Evolutionary conservation across 2,888 invertebrate genomes (phyloP).

Genomic region (Homarus gammarus): DNA sequence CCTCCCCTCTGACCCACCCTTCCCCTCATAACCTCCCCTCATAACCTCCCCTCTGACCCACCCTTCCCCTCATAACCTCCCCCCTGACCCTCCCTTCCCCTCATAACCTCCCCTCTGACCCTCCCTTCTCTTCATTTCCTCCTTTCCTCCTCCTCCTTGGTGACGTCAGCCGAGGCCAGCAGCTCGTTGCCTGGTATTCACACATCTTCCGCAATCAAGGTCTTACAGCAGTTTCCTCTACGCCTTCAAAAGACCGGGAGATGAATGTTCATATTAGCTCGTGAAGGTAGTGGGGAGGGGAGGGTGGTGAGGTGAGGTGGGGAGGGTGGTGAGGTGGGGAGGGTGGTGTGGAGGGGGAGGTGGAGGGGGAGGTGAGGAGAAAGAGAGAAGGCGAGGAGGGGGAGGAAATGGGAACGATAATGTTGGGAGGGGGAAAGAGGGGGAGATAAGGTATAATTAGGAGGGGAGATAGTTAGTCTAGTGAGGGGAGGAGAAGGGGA

Average conservation of each 20-base stretch:
- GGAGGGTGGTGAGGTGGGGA: no score
- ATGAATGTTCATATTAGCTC: slow-evolving; percentile 12
- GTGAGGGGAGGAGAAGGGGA: no score
- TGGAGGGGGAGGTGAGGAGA: neutral
- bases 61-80: no score
- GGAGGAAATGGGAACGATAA: neutral
- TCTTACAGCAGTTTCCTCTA: neutral
- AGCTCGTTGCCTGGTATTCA: neutral
- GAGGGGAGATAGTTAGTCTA: neutral
- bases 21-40: no score
- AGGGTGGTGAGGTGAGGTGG: neutral
- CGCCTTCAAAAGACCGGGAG: neutral
- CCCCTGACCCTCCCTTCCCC: no score
- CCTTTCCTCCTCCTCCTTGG: neutral
- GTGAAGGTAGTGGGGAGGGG: no score
- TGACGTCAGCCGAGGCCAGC: no score
- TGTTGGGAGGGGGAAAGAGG: neutral
- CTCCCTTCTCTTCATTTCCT: no score
- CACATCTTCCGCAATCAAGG: neutral
- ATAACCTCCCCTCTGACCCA: no score
- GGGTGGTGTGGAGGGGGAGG: no score
- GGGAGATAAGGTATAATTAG: neutral
- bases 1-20: no score
- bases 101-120: no score
- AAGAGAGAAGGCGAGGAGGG: neutral